Base-by-base conservation (phyloP, 1,140 invertebrate species). In the Copidosoma floridanum region DNA sequence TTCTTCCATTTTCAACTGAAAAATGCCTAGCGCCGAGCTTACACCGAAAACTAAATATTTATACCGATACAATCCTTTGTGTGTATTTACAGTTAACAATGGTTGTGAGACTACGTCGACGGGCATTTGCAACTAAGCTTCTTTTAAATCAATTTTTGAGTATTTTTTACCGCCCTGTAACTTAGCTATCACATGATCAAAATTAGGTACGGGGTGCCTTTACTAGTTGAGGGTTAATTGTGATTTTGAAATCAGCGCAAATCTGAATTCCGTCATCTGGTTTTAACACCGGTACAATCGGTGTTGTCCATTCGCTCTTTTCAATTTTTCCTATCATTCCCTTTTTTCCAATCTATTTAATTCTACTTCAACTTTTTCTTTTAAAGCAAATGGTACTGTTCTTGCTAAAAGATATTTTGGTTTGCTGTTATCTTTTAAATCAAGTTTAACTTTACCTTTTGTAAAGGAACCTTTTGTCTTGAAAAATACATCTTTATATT, bases 241-340 rank as follows among this genome's bases (percentile, higher is more conserved):
- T 41, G 11, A 41, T 16, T n/a, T 41, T 41, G 16, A 41, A 41
- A 41, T 41, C 38, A 5, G 11, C 38, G 5, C 48, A 52, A 14
- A 81, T 53, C 16, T 76, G 61, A 40, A 79, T 57, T 7, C 57
- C 61, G 7, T 71, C 69, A 57, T 76, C 61, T 23, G 61, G 50
- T 63, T 80, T 80, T 26, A 74, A 62, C 1, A 80, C 71, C 5
- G 71, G 67, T 1, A 82, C 79, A 6, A 83, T 67, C 0, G 78
- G 79, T 10, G 73, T 70, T 10, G 75, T 75, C 71, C 77, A 82
- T 38, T 75, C 68, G 7, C 71, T 68, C 55, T 70, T 61, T 12
- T 65, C 50, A 6, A 63, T 52, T 23, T 43, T 51, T 56, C 29
- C 11, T 21, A 63, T 29, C 6, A 63, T 46, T 16, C 53, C 50